Evolutionary conservation across 2,797 vertebrate species (phyloP).

Genomic region (Gastrophryne carolinensis): DNA sequence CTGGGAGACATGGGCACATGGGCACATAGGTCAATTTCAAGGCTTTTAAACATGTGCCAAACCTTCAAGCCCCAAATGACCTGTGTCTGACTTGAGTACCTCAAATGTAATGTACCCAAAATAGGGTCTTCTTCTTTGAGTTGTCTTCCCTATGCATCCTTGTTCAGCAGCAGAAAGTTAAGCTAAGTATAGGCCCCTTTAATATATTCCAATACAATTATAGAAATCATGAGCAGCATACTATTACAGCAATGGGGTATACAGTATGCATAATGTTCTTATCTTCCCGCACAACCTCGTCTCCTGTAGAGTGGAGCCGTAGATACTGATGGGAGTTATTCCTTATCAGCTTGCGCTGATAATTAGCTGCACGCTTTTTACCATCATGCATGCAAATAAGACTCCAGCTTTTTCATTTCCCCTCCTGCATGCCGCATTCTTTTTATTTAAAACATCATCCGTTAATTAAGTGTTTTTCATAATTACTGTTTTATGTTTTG

Average conservation of each 20-base stretch:
- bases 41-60: too few relatives aligned
- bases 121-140: too few relatives aligned
- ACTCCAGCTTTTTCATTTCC: constrained; percentile 39
- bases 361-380: constrained; percentile 36
- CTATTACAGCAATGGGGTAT: neutral
- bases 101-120: too few relatives aligned
- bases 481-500: constrained; percentile 50
- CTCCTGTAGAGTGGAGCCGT: neutral
- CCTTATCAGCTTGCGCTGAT: constrained; percentile 22
- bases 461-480: constrained; percentile 51
- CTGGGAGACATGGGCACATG: too few relatives aligned
- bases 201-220: neutral
- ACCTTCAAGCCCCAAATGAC: too few relatives aligned
- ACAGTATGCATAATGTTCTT: neutral
- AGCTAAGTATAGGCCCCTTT: too few relatives aligned
- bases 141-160: too few relatives aligned
- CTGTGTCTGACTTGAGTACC: too few relatives aligned
- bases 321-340: constrained; percentile 32
- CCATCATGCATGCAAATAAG: constrained; percentile 44
- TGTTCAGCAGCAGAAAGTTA: too few relatives aligned
- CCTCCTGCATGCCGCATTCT: constrained; percentile 38
- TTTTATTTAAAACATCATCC: constrained; percentile 52
- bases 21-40: too few relatives aligned
- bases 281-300: constrained; percentile 15
- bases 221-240: neutral